phyloP scores from a whole-genome alignment of 1,140 invertebrate genomes.

The Neotoxoptera formosana region DNA sequence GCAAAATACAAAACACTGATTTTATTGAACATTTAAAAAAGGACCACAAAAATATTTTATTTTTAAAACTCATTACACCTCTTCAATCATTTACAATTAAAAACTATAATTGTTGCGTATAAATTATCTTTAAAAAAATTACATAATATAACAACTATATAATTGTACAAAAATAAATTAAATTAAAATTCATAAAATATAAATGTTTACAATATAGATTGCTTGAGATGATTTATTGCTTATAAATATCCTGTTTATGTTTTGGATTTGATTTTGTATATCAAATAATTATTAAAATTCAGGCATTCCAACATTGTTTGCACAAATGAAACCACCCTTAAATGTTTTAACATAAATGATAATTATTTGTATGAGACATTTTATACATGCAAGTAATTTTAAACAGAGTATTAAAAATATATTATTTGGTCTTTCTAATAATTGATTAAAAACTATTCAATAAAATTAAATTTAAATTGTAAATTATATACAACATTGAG shows the following conservation, averaged over 20 bases:
- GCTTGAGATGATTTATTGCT: neutral
- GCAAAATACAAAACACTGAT: neutral
- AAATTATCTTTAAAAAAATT: slow-evolving; percentile 34
- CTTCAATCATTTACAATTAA: slow-evolving; percentile 23
- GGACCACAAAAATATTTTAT: neutral
- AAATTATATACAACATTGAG: neutral
- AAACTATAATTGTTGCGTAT: neutral
- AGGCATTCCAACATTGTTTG: neutral
- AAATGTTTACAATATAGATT: neutral
- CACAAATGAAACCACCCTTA: neutral
- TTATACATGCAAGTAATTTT: neutral
- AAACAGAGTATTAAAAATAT: neutral
- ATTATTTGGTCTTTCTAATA: neutral
- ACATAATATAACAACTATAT: slow-evolving; percentile 25
- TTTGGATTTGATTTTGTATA: neutral
- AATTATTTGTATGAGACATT: neutral
- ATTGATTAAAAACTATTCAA: neutral
- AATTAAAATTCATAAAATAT: slow-evolving; percentile 1
- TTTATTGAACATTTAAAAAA: slow-evolving; percentile 11
- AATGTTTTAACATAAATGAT: neutral
- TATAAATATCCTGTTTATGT: neutral
- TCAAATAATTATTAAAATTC: neutral
- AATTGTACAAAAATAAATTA: slow-evolving; percentile 38
- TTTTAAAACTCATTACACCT: slow-evolving; percentile 36
- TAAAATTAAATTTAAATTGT: neutral